Conservation (phyloP, 2,888 invertebrate genomes). For the Diadromus collaris region DNA sequence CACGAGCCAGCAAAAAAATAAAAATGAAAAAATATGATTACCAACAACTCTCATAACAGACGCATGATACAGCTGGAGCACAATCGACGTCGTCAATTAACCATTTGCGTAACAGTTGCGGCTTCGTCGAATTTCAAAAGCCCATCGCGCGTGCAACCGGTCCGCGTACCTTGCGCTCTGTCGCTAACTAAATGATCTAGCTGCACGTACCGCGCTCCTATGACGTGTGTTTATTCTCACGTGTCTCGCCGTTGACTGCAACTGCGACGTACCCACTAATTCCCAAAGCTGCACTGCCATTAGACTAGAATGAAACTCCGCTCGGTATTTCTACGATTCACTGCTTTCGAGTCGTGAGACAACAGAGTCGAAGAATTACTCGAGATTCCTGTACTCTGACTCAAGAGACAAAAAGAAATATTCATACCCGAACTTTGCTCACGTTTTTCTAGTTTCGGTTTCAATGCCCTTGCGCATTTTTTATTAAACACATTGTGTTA, state of each 20-base stretch:
- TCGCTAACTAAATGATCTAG: conserved; percentile 16
- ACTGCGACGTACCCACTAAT: conserved; percentile 4
- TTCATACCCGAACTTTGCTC: neutral
- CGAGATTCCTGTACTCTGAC: neutral
- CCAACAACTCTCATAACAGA: neutral
- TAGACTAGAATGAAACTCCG: conserved; percentile 9
- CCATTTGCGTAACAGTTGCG: conserved; percentile 5
- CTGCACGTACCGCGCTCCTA: conserved; percentile 5
- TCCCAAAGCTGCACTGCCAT: neutral
- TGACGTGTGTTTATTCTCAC: conserved; percentile 18
- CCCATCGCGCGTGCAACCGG: neutral
- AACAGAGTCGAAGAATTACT: neutral
- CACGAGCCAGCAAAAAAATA: neutral
- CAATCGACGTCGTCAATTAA: conserved; percentile 11
- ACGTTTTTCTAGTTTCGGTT: neutral
- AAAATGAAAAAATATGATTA: neutral
- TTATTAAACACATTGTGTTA: neutral
- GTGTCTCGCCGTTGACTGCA: neutral
- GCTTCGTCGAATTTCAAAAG: conserved; percentile 17
- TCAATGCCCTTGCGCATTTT: neutral
- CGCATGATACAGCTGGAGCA: neutral
- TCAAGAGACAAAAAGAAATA: neutral
- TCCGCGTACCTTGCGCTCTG: neutral
- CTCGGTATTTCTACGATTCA: neutral
- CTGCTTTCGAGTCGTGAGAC: neutral